A percentile compares a stretch with the other conserved stretches of the same genome.
Conservation (phyloP, 1,140 invertebrate genomes). For the Archivesica marissinica region DNA sequence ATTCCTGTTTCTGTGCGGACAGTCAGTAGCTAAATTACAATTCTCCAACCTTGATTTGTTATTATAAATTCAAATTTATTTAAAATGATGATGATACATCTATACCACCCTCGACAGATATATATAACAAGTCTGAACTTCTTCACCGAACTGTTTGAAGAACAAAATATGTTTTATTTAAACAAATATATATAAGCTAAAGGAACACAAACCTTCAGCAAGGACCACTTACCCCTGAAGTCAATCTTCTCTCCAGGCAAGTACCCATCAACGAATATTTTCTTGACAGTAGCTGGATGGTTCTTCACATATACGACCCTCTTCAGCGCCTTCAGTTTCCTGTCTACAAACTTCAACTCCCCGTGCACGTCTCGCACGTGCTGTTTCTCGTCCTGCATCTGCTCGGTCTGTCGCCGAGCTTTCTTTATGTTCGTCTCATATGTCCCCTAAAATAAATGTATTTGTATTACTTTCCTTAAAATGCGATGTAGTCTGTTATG, state of each 20-base stretch:
- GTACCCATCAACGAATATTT: conserved; percentile 59
- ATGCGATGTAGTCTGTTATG: too few species aligned
- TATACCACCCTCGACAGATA: too few species aligned
- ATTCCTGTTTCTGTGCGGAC: too few species aligned
- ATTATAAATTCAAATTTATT: too few species aligned
- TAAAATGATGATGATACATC: too few species aligned
- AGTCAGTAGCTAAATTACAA: too few species aligned
- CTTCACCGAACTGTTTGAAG: too few species aligned
- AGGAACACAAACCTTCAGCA: background rate
- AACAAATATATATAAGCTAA: background rate
- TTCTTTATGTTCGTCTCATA: conserved; percentile 45
- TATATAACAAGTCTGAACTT: too few species aligned
- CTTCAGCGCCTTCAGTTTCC: conserved; percentile 43
- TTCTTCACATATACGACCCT: conserved; percentile 55
- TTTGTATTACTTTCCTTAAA: too few species aligned
- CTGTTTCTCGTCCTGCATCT: conserved; percentile 2
- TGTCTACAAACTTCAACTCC: background rate
- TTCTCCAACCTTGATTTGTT: too few species aligned
- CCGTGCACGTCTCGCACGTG: background rate
- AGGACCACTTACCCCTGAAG: conserved; percentile 33
- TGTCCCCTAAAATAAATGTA: conserved; percentile 18
- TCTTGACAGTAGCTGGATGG: conserved; percentile 55
- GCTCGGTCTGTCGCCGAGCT: conserved; percentile 3
- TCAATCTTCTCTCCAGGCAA: conserved; percentile 53
- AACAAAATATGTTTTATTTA: too few species aligned